Base-by-base conservation (phyloP, 2,797 vertebrate genomes). In the Cyclura pinguis region DNA sequence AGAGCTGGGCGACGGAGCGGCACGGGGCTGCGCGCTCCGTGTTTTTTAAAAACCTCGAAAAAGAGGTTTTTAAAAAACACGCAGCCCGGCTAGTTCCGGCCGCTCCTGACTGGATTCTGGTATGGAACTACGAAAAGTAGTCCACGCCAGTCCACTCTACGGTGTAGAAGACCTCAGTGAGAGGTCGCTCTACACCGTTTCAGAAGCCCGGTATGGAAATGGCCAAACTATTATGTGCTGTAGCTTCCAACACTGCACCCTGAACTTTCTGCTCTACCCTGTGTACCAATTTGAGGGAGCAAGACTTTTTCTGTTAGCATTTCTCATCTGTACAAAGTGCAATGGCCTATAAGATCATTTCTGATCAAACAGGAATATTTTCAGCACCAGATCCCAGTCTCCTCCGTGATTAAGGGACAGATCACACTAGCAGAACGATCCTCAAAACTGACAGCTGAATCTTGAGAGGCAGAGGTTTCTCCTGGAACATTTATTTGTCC, bases 401-500 rank as follows among this genome's bases (percentile, higher is more conserved):
- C 91, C 89, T 77, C 89, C 14, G 85, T 82, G 81, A 81, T 89
- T 50, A 76, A 92, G 80, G 90, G 89, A 29, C 64, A 57, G 74
- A 72, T 85, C 38, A 86, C 92, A 91, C 88, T 80, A 87, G 87
- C 57, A 90, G 81, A 84, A 89, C 2, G 22, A 69, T 84, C 59
- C 4, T 77, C 76, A 90, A 6, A 13, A 85, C 88, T 84, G 80
- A 2, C 0, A 1, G 20, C 85, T 89, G 55, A 1, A 0, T 73
- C 91, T 89, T 86, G 91, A 83, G 67, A 86, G 59, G 29, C 73
- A 89, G 38, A 81, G 69, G 24, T 78, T 80, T 78, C 84, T 91
- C 81, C 89, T 62, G 87, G 67, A 84, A 83, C 22, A 35, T 91
- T 87, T 80, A 76, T 87, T 89, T 93, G 62, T 95, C 89, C 86